Evolutionary conservation across 2,113 vertebrate species (phyloP).

Genomic region (Forbesichthys agassizii): DNA sequence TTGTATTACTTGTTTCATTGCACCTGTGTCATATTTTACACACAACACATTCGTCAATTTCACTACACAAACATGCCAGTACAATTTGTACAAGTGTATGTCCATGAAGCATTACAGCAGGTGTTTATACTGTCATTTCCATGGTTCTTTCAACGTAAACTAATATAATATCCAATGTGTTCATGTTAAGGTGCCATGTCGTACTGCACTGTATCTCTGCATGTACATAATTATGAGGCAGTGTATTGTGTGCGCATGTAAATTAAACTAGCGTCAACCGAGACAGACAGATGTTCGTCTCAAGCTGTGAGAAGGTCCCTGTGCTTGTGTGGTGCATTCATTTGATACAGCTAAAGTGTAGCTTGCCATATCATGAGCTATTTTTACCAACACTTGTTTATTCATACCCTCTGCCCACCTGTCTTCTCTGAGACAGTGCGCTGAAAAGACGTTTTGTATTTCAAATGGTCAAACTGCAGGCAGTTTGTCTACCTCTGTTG

Average conservation of each 20-base stretch:
- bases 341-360: conserved; percentile 15
- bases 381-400: conserved; percentile 20
- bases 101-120: too few relatives aligned
- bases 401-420: conserved; percentile 16
- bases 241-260: neutral
- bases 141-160: too few relatives aligned
- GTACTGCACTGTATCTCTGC: neutral
- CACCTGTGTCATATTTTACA: too few relatives aligned
- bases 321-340: neutral
- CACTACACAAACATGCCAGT: too few relatives aligned
- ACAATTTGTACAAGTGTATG: too few relatives aligned
- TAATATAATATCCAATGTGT: too few relatives aligned
- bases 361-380: conserved; percentile 7
- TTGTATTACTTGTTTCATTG: too few relatives aligned
- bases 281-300: conserved; percentile 21
- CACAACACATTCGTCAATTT: too few relatives aligned
- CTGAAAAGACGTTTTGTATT: neutral
- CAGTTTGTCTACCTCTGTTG: too few relatives aligned
- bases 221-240: neutral
- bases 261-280: conserved; percentile 1
- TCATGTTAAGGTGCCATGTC: too few relatives aligned
- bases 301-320: conserved; percentile 3
- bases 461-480: too few relatives aligned
- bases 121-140: too few relatives aligned
- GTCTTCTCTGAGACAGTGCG: neutral